Percentiles rank a stretch among this genome's conserved stretches.
Conservation (phyloP, 2,888 invertebrate genomes). For the Lamellibrachia columna region DNA sequence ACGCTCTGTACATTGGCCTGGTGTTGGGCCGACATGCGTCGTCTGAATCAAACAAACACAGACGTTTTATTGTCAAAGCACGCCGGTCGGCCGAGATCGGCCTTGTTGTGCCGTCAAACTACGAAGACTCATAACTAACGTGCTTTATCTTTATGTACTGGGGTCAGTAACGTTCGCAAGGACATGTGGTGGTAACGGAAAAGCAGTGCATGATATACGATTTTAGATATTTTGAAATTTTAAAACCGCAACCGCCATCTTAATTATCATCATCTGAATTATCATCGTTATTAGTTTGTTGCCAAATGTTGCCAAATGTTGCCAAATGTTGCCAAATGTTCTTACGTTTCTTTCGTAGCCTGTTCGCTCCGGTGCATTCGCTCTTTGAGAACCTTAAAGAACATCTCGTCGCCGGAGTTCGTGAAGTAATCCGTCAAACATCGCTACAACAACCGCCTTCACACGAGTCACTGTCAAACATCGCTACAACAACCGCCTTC, state of each 20-base stretch:
- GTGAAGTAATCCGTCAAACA: constrained; percentile 55
- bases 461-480: neutral
- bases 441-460: neutral
- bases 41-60: neutral
- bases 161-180: too few relatives aligned
- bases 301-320: too few relatives aligned
- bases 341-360: constrained; percentile 65
- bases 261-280: neutral
- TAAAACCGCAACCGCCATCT: too few relatives aligned
- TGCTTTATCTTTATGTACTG: too few relatives aligned
- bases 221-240: too few relatives aligned
- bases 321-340: neutral
- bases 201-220: too few relatives aligned
- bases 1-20: neutral
- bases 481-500: neutral
- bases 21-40: neutral
- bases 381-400: constrained; percentile 65
- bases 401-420: constrained; percentile 64
- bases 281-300: neutral
- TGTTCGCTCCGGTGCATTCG: constrained; percentile 63
- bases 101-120: too few relatives aligned
- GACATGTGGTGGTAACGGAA: too few relatives aligned
- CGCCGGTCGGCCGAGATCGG: too few relatives aligned
- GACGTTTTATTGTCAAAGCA: too few relatives aligned
- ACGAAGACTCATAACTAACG: too few relatives aligned